phyloP scores from a whole-genome alignment of 2,888 invertebrate genomes.

The Gerosis bhagava region DNA sequence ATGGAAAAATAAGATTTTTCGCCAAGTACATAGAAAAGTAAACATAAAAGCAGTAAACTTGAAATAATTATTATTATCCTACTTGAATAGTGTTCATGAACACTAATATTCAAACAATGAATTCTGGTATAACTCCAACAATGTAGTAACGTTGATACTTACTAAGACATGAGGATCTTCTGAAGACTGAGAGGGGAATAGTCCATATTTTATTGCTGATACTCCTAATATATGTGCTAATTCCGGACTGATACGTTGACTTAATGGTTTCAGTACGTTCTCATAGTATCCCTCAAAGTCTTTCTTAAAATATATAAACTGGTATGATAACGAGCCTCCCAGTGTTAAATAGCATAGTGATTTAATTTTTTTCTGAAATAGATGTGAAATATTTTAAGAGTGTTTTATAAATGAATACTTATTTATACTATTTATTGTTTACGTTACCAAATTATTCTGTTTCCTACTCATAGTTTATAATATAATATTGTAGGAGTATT shows the following conservation, averaged over 20 bases:
- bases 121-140: too few species aligned
- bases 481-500: neutral
- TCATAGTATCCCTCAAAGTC: constrained; percentile 91
- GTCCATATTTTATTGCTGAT: constrained; percentile 87
- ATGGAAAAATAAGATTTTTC: too few species aligned
- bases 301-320: constrained; percentile 86
- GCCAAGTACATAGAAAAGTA: too few species aligned
- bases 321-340: constrained; percentile 85
- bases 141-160: too few species aligned
- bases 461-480: constrained; percentile 34
- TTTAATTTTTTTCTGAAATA: constrained; percentile 85
- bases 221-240: constrained; percentile 91
- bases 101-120: too few species aligned
- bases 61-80: too few species aligned
- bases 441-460: constrained; percentile 36
- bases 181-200: constrained; percentile 83
- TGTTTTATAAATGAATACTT: too few species aligned
- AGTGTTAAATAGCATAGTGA: constrained; percentile 85
- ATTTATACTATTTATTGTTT: neutral
- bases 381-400: neutral
- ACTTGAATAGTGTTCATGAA: too few species aligned
- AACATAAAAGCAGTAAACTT: too few species aligned
- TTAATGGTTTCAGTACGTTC: constrained; percentile 86
- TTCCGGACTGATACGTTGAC: constrained; percentile 90
- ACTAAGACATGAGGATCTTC: constrained; percentile 86